These are phyloP conservation scores for Endotricha flammealis DNA, from an alignment of 2,888 invertebrate genomes.

Conservation along the genomic window DNA sequence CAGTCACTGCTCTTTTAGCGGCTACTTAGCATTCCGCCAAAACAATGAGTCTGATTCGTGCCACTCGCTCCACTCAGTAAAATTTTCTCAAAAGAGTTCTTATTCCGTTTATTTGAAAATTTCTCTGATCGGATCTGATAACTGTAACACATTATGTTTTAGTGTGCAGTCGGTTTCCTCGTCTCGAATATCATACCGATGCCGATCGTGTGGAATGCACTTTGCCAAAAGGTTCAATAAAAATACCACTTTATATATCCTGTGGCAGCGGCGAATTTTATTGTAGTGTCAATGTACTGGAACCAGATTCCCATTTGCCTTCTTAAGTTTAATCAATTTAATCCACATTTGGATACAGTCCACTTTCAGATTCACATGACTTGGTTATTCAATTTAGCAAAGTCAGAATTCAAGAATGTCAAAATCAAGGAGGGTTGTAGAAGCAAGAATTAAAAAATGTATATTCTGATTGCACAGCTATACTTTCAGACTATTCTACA, in stretches of 20 bases:
- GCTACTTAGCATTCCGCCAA: conserved; percentile 31
- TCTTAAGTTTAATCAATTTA: conserved; percentile 47
- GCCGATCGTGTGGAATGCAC: conserved; percentile 51
- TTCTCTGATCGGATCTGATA: conserved; percentile 16
- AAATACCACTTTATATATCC: conserved; percentile 69
- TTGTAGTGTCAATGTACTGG: conserved; percentile 62
- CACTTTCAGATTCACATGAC: conserved; percentile 6
- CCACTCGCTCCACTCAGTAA: conserved; percentile 13
- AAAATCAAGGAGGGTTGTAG: no score
- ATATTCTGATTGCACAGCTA: no score
- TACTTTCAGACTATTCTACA: no score
- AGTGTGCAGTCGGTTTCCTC: conserved; percentile 23
- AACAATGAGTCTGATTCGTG: conserved; percentile 24
- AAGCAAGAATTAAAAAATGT: no score
- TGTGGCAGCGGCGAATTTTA: conserved; percentile 65
- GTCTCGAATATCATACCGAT: conserved; percentile 37
- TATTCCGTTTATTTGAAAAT: conserved; percentile 11
- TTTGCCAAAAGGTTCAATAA: conserved; percentile 68
- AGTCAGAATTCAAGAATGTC: conserved; percentile 9
- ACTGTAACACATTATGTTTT: conserved; percentile 18
- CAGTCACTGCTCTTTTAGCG: conserved; percentile 33
- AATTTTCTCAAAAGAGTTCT: conserved; percentile 10
- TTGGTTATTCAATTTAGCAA: conserved; percentile 11
- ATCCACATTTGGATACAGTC: conserved; percentile 33
- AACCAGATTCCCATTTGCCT: conserved; percentile 43